These are phyloP conservation scores for Anhinga anhinga DNA, from an alignment of 2,113 vertebrate genomes.

Conservation along the genomic window DNA sequence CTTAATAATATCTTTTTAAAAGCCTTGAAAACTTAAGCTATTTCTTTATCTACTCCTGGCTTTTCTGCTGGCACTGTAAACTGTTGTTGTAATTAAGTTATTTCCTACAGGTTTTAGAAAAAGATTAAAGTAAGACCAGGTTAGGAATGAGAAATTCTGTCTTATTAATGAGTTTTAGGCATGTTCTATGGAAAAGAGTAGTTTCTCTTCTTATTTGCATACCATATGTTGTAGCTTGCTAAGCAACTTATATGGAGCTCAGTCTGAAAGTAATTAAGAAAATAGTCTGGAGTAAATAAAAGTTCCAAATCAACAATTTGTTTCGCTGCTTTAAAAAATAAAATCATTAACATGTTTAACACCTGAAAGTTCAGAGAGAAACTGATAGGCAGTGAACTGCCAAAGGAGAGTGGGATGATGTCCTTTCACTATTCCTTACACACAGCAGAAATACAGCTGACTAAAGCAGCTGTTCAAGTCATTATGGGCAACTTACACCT, in stretches of 20 bases:
- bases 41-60: background rate
- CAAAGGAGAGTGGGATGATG: background rate
- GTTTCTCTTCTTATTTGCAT: slow-evolving; percentile 62
- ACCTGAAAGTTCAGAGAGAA: background rate
- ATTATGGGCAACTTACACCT: background rate
- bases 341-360: background rate
- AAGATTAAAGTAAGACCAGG: background rate
- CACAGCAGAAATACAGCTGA: background rate
- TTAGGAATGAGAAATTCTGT: slow-evolving; percentile 29
- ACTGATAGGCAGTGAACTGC: background rate
- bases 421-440: background rate
- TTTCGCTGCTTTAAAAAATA: slow-evolving; percentile 2
- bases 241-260: slow-evolving; percentile 8
- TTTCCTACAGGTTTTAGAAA: background rate
- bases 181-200: slow-evolving; percentile 32
- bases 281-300: slow-evolving; percentile 30
- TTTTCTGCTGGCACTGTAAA: background rate
- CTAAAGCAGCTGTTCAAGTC: background rate
- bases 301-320: slow-evolving; percentile 15
- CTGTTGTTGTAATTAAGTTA: background rate
- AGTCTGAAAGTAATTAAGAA: slow-evolving; percentile 48
- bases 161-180: background rate
- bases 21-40: background rate
- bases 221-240: slow-evolving; percentile 52
- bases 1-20: background rate